A percentile compares a stretch with the other conserved stretches of the same genome.
Conservation (phyloP, 1,140 invertebrate genomes). For the Hetaerina americana region DNA sequence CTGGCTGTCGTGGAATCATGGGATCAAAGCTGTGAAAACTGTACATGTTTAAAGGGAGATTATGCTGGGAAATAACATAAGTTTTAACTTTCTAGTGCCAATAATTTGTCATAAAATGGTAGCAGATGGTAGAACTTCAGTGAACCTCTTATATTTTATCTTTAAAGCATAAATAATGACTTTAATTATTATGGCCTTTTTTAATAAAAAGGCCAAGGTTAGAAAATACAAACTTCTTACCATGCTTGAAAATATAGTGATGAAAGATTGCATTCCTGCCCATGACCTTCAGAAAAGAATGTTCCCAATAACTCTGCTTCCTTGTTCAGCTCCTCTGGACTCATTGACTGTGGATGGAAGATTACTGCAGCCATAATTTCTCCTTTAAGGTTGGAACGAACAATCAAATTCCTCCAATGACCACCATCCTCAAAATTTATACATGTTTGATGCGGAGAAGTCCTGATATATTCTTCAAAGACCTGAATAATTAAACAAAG, state of each 20-base stretch:
- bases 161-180: no score
- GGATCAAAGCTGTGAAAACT: no score
- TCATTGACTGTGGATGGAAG: slow-evolving; percentile 33
- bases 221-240: slow-evolving; percentile 18
- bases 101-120: no score
- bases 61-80: no score
- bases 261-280: slow-evolving; percentile 12
- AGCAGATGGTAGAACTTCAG: no score
- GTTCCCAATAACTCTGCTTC: slow-evolving; percentile 25
- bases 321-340: slow-evolving; percentile 23
- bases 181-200: no score
- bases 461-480: slow-evolving; percentile 32
- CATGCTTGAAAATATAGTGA: slow-evolving; percentile 27
- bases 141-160: no score
- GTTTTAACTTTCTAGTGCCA: no score
- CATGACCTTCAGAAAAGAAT: slow-evolving; percentile 20
- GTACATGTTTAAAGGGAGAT: no score
- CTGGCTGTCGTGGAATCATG: no score
- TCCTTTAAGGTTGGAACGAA: slow-evolving; percentile 29
- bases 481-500: slow-evolving; percentile 21
- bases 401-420: slow-evolving; percentile 34
- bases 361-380: slow-evolving; percentile 32
- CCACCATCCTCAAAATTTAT: slow-evolving; percentile 32
- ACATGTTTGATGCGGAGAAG: slow-evolving; percentile 27
- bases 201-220: no score